Evolutionary conservation across 2,888 invertebrate species (phyloP).

Genomic region (Seira musarum): DNA sequence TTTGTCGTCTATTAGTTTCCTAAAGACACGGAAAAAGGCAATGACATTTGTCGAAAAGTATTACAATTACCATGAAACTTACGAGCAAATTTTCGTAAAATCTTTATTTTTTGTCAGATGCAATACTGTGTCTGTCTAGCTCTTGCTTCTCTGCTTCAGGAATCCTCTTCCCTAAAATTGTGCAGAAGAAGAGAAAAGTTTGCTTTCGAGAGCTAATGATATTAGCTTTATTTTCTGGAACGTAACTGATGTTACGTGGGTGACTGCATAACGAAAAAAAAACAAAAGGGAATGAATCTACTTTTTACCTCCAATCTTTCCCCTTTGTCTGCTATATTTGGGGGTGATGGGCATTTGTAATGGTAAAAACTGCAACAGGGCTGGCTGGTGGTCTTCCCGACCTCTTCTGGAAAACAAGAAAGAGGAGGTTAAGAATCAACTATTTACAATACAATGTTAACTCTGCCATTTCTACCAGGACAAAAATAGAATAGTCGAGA

Average conservation of each 20-base stretch:
- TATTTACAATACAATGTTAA: neutral
- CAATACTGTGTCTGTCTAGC: neutral
- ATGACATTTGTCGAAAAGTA: conserved; percentile 60
- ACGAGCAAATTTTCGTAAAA: conserved; percentile 12
- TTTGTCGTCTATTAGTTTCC: conserved; percentile 34
- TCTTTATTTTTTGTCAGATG: neutral
- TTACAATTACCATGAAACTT: conserved; percentile 55
- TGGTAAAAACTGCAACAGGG: conserved; percentile 5
- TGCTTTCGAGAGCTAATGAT: conserved; percentile 27
- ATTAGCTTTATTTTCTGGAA: conserved; percentile 36
- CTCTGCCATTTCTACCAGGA: neutral
- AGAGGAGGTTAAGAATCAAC: conserved; percentile 8
- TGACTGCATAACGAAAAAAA: neutral
- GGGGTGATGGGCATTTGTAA: conserved; percentile 1
- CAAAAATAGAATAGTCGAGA: neutral
- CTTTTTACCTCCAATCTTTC: conserved; percentile 22
- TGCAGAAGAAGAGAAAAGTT: conserved; percentile 7
- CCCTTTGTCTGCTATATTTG: conserved; percentile 4
- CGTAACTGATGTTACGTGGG: conserved; percentile 30
- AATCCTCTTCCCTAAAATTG: too few species aligned
- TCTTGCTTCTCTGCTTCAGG: too few species aligned
- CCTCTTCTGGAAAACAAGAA: neutral
- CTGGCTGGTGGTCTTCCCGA: conserved; percentile 4
- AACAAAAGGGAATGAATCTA: neutral
- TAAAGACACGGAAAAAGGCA: conserved; percentile 56